Evolutionary conservation across 64 coral and sea anemone species (phyloP).

Genomic region (Astreopora myriophthalma): DNA sequence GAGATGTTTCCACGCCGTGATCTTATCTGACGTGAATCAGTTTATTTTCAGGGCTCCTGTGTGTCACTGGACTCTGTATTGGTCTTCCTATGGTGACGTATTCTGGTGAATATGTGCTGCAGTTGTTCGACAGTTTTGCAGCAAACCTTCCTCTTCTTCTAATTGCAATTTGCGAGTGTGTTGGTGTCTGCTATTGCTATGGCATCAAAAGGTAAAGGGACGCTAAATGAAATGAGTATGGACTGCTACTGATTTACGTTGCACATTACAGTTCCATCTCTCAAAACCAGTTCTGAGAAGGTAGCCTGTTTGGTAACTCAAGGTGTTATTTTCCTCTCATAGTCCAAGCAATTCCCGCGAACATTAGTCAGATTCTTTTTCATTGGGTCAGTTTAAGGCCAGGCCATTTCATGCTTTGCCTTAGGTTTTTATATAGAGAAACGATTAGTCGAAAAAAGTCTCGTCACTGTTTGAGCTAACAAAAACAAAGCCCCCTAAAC

Average conservation of each 20-base stretch:
- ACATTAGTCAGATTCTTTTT: no score
- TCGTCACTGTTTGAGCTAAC: no score
- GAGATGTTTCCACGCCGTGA: neutral
- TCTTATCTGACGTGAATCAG: neutral
- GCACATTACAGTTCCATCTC: no score
- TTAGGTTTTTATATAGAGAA: no score
- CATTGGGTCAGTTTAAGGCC: no score
- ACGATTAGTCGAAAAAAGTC: no score
- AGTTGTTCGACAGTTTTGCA: slow-evolving; percentile 94
- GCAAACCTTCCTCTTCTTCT: slow-evolving; percentile 86
- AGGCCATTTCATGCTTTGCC: no score
- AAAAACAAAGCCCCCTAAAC: no score
- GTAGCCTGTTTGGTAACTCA: no score
- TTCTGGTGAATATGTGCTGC: slow-evolving; percentile 84
- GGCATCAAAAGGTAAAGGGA: slow-evolving; percentile 71
- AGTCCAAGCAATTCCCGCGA: no score
- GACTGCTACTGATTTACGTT: neutral
- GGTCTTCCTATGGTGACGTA: slow-evolving; percentile 87
- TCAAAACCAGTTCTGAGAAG: neutral
- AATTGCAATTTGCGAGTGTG: slow-evolving; percentile 91
- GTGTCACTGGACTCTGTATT: slow-evolving; percentile 67
- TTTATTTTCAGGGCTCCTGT: slow-evolving; percentile 73
- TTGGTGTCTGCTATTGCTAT: slow-evolving; percentile 84
- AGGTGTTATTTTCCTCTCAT: no score
- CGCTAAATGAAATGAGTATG: neutral